Percentiles rank a stretch among this genome's conserved stretches.
phyloP scores from a whole-genome alignment of 2,113 vertebrate genomes.

The Scytalopus superciliaris region DNA sequence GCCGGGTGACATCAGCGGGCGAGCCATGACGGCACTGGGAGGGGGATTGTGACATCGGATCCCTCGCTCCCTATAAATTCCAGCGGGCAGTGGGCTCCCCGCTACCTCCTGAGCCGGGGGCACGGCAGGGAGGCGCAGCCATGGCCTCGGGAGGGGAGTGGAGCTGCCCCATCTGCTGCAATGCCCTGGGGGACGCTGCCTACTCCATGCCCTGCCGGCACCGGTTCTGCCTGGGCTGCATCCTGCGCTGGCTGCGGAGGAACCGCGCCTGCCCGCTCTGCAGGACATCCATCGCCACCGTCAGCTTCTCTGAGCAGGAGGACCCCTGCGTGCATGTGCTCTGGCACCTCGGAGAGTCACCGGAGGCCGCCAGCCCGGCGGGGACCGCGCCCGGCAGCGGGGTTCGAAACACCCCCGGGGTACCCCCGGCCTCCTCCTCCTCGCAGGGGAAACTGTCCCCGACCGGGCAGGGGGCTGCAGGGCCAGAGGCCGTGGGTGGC shows the following conservation, averaged over 20 bases:
- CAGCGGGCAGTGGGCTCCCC: no score
- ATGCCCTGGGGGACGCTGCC: accelerated
- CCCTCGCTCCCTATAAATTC: no score
- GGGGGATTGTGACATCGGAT: not conserved
- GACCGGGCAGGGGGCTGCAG: accelerated
- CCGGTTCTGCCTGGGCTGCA: not conserved
- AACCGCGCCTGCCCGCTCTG: not conserved
- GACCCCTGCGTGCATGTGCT: not conserved
- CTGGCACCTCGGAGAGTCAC: not conserved
- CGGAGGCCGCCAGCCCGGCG: accelerated
- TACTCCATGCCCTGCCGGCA: not conserved
- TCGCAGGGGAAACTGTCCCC: accelerated
- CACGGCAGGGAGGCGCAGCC: accelerated
- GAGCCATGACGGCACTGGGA: not conserved
- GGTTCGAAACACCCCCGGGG: accelerated
- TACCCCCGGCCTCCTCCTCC: no score
- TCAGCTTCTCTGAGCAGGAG: not conserved
- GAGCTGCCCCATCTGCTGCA: not conserved
- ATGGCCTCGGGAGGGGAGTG: not conserved
- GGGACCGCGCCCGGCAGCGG: accelerated
- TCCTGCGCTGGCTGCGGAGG: not conserved
- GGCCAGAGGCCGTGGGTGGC: not conserved
- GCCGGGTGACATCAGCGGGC: accelerated
- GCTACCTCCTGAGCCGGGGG: no score
- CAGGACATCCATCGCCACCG: accelerated